A percentile compares a stretch with the other conserved stretches of the same genome.
These are phyloP conservation scores for Remorina albescens DNA, from an alignment of 2,797 vertebrate genomes.

Conservation along the genomic window DNA sequence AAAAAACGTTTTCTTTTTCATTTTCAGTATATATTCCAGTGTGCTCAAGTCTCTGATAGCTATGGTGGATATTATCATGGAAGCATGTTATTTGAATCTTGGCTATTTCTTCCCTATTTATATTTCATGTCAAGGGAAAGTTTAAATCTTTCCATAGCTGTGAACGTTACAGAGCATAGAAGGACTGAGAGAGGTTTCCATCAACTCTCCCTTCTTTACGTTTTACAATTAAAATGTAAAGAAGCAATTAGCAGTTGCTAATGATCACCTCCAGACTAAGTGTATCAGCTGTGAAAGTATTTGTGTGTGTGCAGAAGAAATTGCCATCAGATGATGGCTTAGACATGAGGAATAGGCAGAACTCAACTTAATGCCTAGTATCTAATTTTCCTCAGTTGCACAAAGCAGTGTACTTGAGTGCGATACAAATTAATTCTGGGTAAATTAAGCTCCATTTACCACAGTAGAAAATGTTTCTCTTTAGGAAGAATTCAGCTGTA, in stretches of 20 bases:
- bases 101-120: not conserved
- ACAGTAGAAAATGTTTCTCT: too few species aligned
- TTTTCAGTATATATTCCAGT: not conserved
- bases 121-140: not conserved
- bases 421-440: too few species aligned
- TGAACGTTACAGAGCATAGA: not conserved
- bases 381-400: too few species aligned
- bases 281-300: slow-evolving; percentile 39
- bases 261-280: slow-evolving; percentile 47
- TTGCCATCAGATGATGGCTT: too few species aligned
- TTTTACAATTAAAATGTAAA: slow-evolving; percentile 64
- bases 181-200: not conserved
- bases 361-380: too few species aligned
- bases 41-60: not conserved
- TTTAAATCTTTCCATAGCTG: not conserved
- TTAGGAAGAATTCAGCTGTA: too few species aligned
- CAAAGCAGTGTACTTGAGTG: too few species aligned
- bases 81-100: not conserved
- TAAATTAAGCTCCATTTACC: too few species aligned
- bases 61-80: not conserved
- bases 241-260: slow-evolving; percentile 51
- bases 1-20: not conserved
- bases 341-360: too few species aligned
- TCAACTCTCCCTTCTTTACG: slow-evolving; percentile 20
- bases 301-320: slow-evolving; percentile 27